Base-by-base conservation (phyloP, 1,140 invertebrate genomes). In the Tetramorium simillimum region DNA sequence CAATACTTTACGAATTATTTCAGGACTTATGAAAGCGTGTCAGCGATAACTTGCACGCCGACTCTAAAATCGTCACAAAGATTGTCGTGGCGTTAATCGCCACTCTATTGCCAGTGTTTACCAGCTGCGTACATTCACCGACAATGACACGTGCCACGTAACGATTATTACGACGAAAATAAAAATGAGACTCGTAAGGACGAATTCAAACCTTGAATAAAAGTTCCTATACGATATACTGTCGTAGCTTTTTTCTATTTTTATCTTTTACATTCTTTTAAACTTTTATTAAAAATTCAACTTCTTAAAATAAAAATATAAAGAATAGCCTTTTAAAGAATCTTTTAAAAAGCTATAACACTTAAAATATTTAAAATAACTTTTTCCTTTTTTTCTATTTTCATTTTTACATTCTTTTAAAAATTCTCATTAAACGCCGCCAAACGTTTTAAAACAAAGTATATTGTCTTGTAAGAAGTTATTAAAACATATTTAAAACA, bases 1-100 rank as follows among this genome's bases (percentile, higher is more conserved):
- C 40, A 43, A 49, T 72, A 80, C 21, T 82, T 58, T 10, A 5
- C 1, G 28, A 84, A 73, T 73, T 72, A 73, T 62, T 84, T 73
- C 24, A 73, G 40, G 12, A 73, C 1, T 21, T n/a, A 43, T 43
- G 12, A 82, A 33, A 72, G 67, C 53, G 24, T 60, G 53, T 18
- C 80, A 49, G 18, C 6, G 67, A 81, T 69, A 81, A 81, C 46
- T 43, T 10, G 14, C 46, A 28, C n/a, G 40, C 9, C 46, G 62
- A 40, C 40, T 24, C 7, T 43, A 28, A 70, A 81, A 12, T 9
- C 18, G 18, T 28, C 5, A 10, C 28, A 28, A 18, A 18, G 6
- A 70, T 43, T 24, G 28, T 70, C n/a, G 49, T 14, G 2, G 14
- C 14, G 28, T 80, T 10, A 49, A 69, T 67, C 14, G 33, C 24